phyloP scores from a whole-genome alignment of 2,797 vertebrate species.

The Nannoperca obscura region DNA sequence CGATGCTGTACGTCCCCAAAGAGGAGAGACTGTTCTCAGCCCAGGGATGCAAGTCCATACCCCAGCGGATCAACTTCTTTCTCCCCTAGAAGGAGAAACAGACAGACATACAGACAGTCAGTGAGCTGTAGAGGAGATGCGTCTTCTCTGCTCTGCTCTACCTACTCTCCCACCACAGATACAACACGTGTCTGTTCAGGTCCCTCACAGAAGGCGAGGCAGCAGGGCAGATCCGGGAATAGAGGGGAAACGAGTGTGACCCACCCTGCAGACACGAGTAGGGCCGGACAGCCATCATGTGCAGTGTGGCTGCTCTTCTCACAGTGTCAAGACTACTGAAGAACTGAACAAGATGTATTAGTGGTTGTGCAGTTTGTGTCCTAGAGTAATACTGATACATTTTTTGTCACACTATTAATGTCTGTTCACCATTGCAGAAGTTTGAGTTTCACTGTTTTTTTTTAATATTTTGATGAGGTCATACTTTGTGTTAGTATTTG shows the following conservation, averaged over 20 bases:
- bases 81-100: slow-evolving; percentile 84
- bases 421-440: slow-evolving; percentile 18
- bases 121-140: slow-evolving; percentile 48
- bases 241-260: slow-evolving; percentile 30
- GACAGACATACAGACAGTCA: slow-evolving; percentile 33
- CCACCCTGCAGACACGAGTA: slow-evolving; percentile 35
- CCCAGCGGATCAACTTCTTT: slow-evolving; percentile 95
- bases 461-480: slow-evolving; percentile 13
- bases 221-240: slow-evolving; percentile 44
- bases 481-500: slow-evolving; percentile 43
- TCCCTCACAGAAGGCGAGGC: slow-evolving; percentile 49
- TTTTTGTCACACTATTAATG: slow-evolving; percentile 39
- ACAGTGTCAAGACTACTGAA: slow-evolving; percentile 30
- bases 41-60: slow-evolving; percentile 95
- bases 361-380: slow-evolving; percentile 25
- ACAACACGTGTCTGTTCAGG: slow-evolving; percentile 61
- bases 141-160: slow-evolving; percentile 48
- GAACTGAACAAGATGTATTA: background rate
- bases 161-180: slow-evolving; percentile 38
- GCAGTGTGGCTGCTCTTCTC: slow-evolving; percentile 36
- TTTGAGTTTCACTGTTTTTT: slow-evolving; percentile 37
- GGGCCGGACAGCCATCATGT: slow-evolving; percentile 21
- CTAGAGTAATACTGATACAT: background rate
- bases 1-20: slow-evolving; percentile 93
- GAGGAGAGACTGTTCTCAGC: slow-evolving; percentile 94